Evolutionary conservation across 2,888 invertebrate genomes (phyloP).

Genomic region (Hirtodrosophila trivittata): DNA sequence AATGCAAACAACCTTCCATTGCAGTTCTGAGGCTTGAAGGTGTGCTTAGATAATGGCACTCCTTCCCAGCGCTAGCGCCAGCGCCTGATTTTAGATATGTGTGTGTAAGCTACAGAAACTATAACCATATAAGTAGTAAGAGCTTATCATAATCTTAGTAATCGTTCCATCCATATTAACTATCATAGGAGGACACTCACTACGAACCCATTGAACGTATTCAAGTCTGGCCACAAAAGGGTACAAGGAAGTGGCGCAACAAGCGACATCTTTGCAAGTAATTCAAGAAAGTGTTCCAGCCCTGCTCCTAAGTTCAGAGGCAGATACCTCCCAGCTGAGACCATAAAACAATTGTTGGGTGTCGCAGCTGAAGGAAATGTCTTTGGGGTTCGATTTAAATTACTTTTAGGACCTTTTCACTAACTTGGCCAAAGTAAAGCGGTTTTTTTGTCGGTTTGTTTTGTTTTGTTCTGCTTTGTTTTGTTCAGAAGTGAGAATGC

Average conservation of each 20-base stretch:
- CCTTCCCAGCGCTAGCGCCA: not conserved
- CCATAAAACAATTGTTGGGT: slow-evolving; percentile 4
- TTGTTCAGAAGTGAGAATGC: slow-evolving; percentile 19
- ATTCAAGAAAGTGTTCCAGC: no score
- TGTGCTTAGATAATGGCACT: slow-evolving; percentile 69
- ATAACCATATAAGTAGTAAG: not conserved
- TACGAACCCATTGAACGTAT: no score
- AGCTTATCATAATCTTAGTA: not conserved
- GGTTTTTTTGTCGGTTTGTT: slow-evolving; percentile 7
- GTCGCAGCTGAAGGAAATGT: slow-evolving; percentile 9
- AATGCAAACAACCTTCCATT: slow-evolving; percentile 82
- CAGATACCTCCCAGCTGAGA: not conserved
- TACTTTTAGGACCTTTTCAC: slow-evolving; percentile 25
- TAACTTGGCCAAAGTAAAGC: slow-evolving; percentile 21
- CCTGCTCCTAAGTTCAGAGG: no score
- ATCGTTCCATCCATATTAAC: no score
- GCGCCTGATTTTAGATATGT: not conserved
- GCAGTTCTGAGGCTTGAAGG: slow-evolving; percentile 77
- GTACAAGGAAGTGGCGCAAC: not conserved
- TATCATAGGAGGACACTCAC: no score
- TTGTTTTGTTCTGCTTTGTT: not conserved
- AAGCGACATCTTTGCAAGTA: no score
- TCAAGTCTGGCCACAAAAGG: no score
- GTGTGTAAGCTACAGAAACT: not conserved
- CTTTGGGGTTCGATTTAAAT: slow-evolving; percentile 30